phyloP scores from a whole-genome alignment of 53 echinoderm and acorn worm species.

The Holothuria leucospilota region DNA sequence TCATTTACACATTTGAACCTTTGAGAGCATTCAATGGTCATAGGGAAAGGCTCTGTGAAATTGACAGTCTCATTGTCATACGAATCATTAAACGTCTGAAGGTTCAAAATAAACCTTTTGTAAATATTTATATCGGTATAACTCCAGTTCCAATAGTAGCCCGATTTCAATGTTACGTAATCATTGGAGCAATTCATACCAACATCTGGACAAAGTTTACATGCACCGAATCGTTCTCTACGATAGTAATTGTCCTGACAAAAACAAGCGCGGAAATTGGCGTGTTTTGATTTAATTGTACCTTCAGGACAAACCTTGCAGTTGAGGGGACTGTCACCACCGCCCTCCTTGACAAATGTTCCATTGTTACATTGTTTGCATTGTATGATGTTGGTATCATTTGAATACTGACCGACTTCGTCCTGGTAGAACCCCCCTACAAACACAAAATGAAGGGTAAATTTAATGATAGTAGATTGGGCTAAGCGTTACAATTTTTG shows the following conservation, averaged over 20 bases:
- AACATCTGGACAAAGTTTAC: conserved; percentile 18
- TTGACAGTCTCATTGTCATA: neutral
- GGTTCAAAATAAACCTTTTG: conserved; percentile 6
- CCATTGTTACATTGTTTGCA: conserved; percentile 34
- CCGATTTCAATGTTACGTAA: conserved; percentile 4
- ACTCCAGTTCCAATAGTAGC: conserved; percentile 45
- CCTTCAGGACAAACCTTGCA: conserved; percentile 37
- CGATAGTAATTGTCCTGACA: too few relatives aligned
- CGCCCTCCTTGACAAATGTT: neutral
- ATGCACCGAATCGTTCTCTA: conserved; percentile 20
- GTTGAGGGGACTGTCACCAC: neutral
- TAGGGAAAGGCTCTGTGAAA: conserved; percentile 8
- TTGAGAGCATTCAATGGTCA: neutral
- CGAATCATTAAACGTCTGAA: conserved; percentile 1
- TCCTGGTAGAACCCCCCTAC: conserved; percentile 41
- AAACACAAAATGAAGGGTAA: too few relatives aligned
- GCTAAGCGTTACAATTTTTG: too few relatives aligned
- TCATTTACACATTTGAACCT: conserved; percentile 2
- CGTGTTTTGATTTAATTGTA: neutral
- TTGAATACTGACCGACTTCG: conserved; percentile 13
- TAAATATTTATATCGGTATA: conserved; percentile 1
- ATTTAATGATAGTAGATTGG: too few relatives aligned
- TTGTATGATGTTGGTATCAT: neutral
- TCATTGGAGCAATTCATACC: conserved; percentile 7
- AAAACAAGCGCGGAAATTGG: conserved; percentile 33